Evolutionary conservation across 2,113 vertebrate species (phyloP).

Genomic region (Eurypyga helias): DNA sequence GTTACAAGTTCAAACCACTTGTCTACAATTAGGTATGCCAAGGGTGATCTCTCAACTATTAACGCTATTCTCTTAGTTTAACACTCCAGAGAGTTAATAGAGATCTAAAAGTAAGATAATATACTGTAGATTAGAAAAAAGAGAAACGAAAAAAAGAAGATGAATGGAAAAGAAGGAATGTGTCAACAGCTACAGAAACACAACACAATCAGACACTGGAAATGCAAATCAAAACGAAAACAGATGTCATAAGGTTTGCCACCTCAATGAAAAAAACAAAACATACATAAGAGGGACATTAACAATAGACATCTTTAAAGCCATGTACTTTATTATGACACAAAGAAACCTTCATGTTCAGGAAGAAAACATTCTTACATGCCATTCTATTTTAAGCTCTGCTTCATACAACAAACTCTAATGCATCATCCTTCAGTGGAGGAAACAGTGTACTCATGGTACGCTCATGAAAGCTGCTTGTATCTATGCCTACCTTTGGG

Average conservation of each 20-base stretch:
- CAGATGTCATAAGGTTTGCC: not conserved
- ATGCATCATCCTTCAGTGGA: not conserved
- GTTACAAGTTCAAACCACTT: slow-evolving; percentile 42
- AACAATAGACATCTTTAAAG: not conserved
- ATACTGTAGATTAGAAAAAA: not conserved
- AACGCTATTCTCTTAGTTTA: not conserved
- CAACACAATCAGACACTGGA: not conserved
- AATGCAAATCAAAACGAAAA: not conserved
- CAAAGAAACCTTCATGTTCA: not conserved
- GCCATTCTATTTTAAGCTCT: not conserved
- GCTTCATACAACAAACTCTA: not conserved
- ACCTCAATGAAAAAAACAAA: not conserved
- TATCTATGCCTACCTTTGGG: not conserved
- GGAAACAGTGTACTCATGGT: not conserved
- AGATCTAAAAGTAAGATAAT: not conserved
- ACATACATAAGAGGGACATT: not conserved
- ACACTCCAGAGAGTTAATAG: not conserved
- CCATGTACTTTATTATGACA: not conserved
- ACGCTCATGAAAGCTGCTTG: not conserved
- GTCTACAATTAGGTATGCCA: not conserved
- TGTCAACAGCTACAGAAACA: not conserved
- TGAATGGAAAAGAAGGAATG: not conserved
- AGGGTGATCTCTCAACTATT: not conserved
- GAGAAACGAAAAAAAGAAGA: not conserved
- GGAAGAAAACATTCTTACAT: not conserved